Evolutionary conservation across 1,140 invertebrate species (phyloP).

Genomic region (Panulirus ornatus): DNA sequence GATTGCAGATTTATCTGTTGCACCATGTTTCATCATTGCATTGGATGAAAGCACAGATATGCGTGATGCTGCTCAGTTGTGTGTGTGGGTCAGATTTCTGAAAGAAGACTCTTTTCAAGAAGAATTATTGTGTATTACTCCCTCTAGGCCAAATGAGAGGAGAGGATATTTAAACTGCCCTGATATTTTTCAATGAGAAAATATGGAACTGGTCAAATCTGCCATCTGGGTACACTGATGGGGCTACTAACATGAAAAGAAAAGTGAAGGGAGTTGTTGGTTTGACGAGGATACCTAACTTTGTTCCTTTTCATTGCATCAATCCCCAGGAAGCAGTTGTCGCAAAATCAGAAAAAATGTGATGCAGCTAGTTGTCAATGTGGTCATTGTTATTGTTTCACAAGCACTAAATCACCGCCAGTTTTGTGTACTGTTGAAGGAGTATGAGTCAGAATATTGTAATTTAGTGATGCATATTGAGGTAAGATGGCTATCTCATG

Average conservation of each 20-base stretch:
- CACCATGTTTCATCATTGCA: background rate
- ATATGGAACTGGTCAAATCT: no score
- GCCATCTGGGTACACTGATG: conserved; percentile 7
- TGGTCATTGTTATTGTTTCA: conserved; percentile 48
- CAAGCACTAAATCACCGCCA: conserved; percentile 48
- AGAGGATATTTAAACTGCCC: conserved; percentile 13
- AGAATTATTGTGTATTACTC: conserved; percentile 33
- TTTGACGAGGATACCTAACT: conserved; percentile 18
- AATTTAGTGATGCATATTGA: conserved; percentile 37
- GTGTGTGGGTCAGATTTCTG: conserved; percentile 23
- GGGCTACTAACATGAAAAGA: conserved; percentile 18
- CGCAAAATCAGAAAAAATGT: conserved; percentile 28
- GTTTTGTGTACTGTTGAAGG: conserved; percentile 33
- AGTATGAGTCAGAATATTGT: conserved; percentile 21
- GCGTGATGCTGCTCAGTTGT: conserved; percentile 15
- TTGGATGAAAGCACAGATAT: conserved; percentile 16
- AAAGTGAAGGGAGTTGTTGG: conserved; percentile 25
- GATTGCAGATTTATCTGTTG: background rate
- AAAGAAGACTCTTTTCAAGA: conserved; percentile 31
- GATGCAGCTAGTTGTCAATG: background rate
- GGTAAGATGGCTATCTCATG: conserved; percentile 46
- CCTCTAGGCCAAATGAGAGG: conserved; percentile 16
- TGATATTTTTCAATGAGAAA: conserved; percentile 20
- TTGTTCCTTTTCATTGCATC: conserved; percentile 6
- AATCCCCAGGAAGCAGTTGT: conserved; percentile 32